Percentiles rank a stretch among this genome's conserved stretches.
Evolutionary conservation across 35 echinoderm and acorn worm genomes (phyloP).

Genomic region (Apostichopus californicus): DNA sequence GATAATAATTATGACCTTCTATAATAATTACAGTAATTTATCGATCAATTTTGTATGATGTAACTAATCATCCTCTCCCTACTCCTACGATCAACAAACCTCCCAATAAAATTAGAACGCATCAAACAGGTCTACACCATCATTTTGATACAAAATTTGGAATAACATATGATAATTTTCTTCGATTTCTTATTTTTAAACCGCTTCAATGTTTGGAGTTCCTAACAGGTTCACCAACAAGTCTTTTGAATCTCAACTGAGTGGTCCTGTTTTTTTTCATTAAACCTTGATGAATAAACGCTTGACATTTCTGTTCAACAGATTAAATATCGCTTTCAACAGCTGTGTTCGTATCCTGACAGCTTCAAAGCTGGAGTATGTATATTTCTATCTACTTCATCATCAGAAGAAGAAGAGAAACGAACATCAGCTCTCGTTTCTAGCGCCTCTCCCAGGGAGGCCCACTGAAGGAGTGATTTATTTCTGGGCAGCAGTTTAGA

Average conservation of each 20-base stretch:
- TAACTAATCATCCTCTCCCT: too few species aligned
- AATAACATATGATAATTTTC: too few species aligned
- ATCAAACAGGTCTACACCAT: too few species aligned
- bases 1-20: too few species aligned
- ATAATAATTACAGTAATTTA: too few species aligned
- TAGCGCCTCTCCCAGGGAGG: not conserved
- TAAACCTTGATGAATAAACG: not conserved
- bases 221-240: not conserved
- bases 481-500: not conserved
- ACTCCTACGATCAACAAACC: too few species aligned
- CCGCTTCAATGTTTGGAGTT: too few species aligned
- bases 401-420: not conserved
- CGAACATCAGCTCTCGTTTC: not conserved
- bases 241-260: not conserved
- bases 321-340: constrained; percentile 21
- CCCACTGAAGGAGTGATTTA: not conserved
- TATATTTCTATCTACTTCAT: too few species aligned
- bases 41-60: too few species aligned
- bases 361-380: not conserved
- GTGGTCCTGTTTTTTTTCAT: not conserved
- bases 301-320: constrained; percentile 4
- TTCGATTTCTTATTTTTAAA: too few species aligned
- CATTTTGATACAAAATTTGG: too few species aligned
- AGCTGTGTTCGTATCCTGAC: constrained; percentile 18
- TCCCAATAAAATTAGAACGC: too few species aligned